These are phyloP conservation scores for Pocillopora meandrina DNA, from an alignment of 92 coral and sea anemone genomes.

Conservation along the genomic window DNA sequence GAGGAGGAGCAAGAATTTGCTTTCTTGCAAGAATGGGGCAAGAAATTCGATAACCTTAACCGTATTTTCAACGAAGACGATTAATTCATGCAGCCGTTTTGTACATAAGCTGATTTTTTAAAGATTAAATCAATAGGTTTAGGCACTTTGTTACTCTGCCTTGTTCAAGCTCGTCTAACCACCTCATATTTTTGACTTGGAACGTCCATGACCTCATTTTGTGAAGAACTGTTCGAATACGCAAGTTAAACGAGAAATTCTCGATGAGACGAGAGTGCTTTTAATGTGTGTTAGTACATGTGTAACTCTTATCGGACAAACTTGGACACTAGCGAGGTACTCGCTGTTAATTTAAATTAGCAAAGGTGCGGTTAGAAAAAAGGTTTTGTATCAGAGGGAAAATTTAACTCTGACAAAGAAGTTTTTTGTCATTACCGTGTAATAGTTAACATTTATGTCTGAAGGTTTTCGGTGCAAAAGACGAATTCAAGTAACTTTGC, in stretches of 20 bases:
- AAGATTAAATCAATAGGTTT: background rate
- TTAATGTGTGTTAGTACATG: too few species aligned
- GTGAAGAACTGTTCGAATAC: too few species aligned
- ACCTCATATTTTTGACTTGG: background rate
- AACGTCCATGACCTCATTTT: background rate
- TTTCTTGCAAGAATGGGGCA: constrained; percentile 93
- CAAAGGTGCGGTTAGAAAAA: background rate
- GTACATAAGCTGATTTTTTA: background rate
- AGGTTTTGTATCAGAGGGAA: background rate
- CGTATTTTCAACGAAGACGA: constrained; percentile 88
- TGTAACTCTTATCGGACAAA: background rate
- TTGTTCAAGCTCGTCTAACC: background rate
- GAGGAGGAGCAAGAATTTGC: constrained; percentile 92
- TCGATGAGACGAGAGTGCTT: background rate
- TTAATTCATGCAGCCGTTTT: constrained; percentile 15
- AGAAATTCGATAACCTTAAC: constrained; percentile 88
- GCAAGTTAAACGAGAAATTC: too few species aligned
- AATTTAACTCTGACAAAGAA: background rate
- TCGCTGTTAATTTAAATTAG: background rate
- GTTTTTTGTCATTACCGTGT: background rate
- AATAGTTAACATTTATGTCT: too few species aligned
- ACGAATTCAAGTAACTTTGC: background rate
- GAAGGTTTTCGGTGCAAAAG: background rate
- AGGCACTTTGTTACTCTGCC: background rate
- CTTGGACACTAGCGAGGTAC: background rate